Base-by-base conservation (phyloP, 2,797 vertebrate species). In the Etheostoma nigrum region DNA sequence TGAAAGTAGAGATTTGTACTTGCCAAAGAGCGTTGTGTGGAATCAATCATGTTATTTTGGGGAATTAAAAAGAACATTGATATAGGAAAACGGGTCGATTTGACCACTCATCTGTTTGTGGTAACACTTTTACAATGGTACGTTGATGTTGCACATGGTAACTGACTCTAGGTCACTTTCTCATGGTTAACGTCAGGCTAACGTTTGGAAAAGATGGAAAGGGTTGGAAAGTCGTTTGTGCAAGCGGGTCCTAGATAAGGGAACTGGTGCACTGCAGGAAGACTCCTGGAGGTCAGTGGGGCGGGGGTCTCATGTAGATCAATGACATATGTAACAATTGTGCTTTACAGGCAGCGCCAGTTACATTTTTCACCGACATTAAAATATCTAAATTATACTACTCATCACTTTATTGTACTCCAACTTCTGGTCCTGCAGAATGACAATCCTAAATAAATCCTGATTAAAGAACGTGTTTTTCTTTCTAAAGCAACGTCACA, bases 231-330 rank as follows among this genome's bases (percentile, higher is more conserved):
- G 81, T 44, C 80, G 83, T 80, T 89, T 92, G 90, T 91, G 85
- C 85, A 90, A 63, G 78, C 65, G 73, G 65, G 58, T 90, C 90
- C 83, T 91, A 90, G 87, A 89, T 92, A 91, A 89, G 84, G 84
- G 82, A 69, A 55, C 64, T 68, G 88, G 82, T 83, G 66, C 80
- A 73, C 87, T 83, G 81, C 86, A 90, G 90, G 86, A 86, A 78
- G 83, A 80, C 88, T 86, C 67, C 81, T 90, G 86, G 93, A 94
- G 93, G 93, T 94, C 90, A 94, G 93, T 93, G 76, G 83, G 86
- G 93, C 93, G 76, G 83, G 86, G 89, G 79, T 88, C 72, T 85
- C 61, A 45, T 85, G 81, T 84, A 74, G 83, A 79, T 82, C 76
- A 54, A 1, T 78, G 76, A 85, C 85, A 77, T 77, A 61, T 85